phyloP scores from a whole-genome alignment of 2,113 vertebrate genomes.

The Pachypanchax playfairii region DNA sequence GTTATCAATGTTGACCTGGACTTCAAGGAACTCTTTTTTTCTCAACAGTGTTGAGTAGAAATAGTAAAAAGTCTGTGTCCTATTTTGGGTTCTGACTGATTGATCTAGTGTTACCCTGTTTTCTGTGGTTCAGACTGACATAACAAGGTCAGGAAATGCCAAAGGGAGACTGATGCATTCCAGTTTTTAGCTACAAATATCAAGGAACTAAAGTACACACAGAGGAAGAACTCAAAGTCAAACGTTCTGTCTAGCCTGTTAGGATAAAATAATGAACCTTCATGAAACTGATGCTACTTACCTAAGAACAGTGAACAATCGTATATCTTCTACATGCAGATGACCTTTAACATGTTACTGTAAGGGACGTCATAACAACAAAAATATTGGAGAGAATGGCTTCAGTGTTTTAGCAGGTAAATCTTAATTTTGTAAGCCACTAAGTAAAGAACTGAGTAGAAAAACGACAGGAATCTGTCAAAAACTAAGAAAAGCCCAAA shows the following conservation, averaged over 20 bases:
- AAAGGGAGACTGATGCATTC: constrained; percentile 52
- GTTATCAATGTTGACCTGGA: constrained; percentile 31
- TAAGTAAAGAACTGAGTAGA: no score
- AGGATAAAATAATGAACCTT: neutral
- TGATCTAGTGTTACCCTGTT: constrained; percentile 52
- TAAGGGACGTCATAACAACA: no score
- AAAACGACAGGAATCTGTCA: no score
- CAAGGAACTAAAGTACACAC: constrained; percentile 23
- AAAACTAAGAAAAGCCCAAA: no score
- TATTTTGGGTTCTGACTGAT: constrained; percentile 59
- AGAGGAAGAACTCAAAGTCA: constrained; percentile 13
- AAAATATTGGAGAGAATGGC: no score
- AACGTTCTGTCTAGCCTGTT: neutral
- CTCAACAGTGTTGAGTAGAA: constrained; percentile 9
- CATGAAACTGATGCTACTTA: no score
- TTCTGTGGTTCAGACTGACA: constrained; percentile 55
- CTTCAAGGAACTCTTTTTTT: constrained; percentile 13
- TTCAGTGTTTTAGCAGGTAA: no score
- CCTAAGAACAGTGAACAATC: no score
- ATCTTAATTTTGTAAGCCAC: no score
- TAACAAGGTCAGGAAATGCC: constrained; percentile 67
- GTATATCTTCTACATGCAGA: no score
- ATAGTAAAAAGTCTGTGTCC: constrained; percentile 26
- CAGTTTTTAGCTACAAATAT: constrained; percentile 44
- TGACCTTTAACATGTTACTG: no score